These are phyloP conservation scores for Urocyon cinereoargenteus DNA, from an alignment of 2,797 vertebrate species.

Conservation along the genomic window DNA sequence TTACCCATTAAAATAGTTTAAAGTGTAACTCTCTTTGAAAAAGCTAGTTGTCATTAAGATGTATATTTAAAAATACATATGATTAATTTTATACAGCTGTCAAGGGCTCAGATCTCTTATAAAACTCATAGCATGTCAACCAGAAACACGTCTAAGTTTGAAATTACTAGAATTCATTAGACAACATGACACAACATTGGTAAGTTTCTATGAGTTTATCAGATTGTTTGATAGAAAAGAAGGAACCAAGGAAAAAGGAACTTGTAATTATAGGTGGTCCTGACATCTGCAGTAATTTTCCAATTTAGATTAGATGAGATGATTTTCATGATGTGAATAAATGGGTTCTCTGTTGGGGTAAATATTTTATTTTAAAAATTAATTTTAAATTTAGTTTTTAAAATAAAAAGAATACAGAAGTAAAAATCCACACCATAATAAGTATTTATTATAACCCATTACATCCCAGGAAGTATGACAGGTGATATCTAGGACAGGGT, in stretches of 20 bases:
- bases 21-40: slow-evolving; percentile 48
- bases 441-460: not conserved
- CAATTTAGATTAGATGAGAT: slow-evolving; percentile 8
- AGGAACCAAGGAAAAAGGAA: not conserved
- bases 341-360: not conserved
- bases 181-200: not conserved
- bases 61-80: slow-evolving; percentile 34
- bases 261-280: not conserved
- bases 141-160: not conserved
- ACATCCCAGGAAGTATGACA: not conserved
- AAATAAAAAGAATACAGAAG: not conserved
- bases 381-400: no score
- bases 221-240: not conserved
- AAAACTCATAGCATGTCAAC: not conserved
- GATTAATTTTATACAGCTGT: slow-evolving; percentile 35
- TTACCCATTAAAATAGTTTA: slow-evolving; percentile 47
- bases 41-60: not conserved
- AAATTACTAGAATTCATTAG: slow-evolving; percentile 40
- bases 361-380: slow-evolving; percentile 18
- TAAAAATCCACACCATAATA: not conserved
- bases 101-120: not conserved
- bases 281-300: slow-evolving; percentile 24
- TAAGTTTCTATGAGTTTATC: not conserved
- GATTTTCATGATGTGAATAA: not conserved
- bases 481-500: not conserved